phyloP scores from a whole-genome alignment of 2,797 vertebrate species.

The Enteromius afrohamiltoni region DNA sequence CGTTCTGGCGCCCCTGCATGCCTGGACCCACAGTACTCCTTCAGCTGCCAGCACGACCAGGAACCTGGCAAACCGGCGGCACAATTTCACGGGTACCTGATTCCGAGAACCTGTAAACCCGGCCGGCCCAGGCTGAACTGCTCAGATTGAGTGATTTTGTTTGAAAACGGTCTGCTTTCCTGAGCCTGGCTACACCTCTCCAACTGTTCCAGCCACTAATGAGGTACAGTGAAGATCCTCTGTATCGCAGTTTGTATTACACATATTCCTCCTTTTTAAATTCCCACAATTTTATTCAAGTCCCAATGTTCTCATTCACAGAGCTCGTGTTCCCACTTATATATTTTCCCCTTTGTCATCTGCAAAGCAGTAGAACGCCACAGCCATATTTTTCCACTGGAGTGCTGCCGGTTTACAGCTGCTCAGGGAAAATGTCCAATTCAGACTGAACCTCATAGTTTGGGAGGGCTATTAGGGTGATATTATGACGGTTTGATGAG shows the following conservation, averaged over 20 bases:
- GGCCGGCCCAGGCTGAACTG: slow-evolving; percentile 30
- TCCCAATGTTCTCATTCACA: slow-evolving; percentile 30
- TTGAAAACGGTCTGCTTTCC: slow-evolving; percentile 32
- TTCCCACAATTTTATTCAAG: slow-evolving; percentile 14
- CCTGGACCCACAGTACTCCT: slow-evolving; percentile 82
- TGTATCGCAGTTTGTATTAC: slow-evolving; percentile 25
- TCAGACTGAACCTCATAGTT: slow-evolving; percentile 23
- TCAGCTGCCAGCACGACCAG: slow-evolving; percentile 70
- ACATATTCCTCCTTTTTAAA: slow-evolving; percentile 27
- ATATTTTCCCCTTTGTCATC: slow-evolving; percentile 17
- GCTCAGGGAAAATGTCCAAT: slow-evolving; percentile 10
- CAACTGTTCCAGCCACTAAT: slow-evolving; percentile 55
- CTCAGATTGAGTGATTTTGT: slow-evolving; percentile 58
- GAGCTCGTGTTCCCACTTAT: slow-evolving; percentile 22
- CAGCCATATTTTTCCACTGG: slow-evolving; percentile 12
- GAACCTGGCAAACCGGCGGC: slow-evolving; percentile 53
- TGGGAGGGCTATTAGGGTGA: slow-evolving; percentile 2
- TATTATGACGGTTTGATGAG: slow-evolving; percentile 44
- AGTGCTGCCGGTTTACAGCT: slow-evolving; percentile 24
- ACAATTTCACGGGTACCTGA: slow-evolving; percentile 54
- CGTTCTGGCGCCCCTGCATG: slow-evolving; percentile 61
- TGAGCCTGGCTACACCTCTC: slow-evolving; percentile 40
- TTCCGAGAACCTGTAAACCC: slow-evolving; percentile 42
- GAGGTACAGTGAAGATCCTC: slow-evolving; percentile 36
- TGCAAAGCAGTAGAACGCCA: slow-evolving; percentile 28